Base-by-base conservation (phyloP, 2,888 invertebrate genomes). In the Endomychus coccineus region DNA sequence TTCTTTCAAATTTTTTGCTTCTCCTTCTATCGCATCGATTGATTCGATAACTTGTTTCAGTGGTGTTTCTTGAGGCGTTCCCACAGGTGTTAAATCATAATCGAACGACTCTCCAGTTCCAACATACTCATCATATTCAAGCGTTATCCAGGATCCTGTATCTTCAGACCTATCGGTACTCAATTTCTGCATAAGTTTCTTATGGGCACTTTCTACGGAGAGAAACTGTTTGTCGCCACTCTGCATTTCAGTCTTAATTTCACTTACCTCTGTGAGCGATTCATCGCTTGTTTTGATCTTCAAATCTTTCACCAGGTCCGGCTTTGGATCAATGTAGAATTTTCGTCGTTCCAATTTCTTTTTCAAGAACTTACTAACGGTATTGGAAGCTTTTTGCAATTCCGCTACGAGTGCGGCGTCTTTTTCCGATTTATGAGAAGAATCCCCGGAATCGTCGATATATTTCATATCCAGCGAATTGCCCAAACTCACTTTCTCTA, bases 61-160 rank as follows among this genome's bases (percentile, higher is more conserved):
- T 27, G 35, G 43, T 6, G 22, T 46, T 40, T 44, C 31, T 24
- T 52, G 51, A 5, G 59, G 60, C 1, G 62, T 58, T 42, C 61
- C 59, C 28, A 58, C 44, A 1, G 57, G 50, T 7, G 52, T 52
- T n/a, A n/a, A n/a, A 40, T 66, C 66, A 31, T 59, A 58, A 47
- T 80, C 80, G 5, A 80, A 76, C 4, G 75, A 67, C 48, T 78
- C 79, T 51, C 77, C 78, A 2, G 75, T 73, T 10, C 73, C 75
- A n/a, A 75, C 73, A 46, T 70, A 73, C 52, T 80, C 80, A 44
- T 80, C 80, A 54, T 76, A 76, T 50, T 80, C 80, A 2, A 75
- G 73, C 1, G 80, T 78, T 46, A 77, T 69, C 75, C 77, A 80
- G 1, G 80, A 80, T 2, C 73, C 74, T 1, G 80, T 78, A 53